Evolutionary conservation across 2,888 invertebrate species (phyloP), one percentile per base, ranked within the genome.

Genomic region (Seira sanloemensis): DNA sequence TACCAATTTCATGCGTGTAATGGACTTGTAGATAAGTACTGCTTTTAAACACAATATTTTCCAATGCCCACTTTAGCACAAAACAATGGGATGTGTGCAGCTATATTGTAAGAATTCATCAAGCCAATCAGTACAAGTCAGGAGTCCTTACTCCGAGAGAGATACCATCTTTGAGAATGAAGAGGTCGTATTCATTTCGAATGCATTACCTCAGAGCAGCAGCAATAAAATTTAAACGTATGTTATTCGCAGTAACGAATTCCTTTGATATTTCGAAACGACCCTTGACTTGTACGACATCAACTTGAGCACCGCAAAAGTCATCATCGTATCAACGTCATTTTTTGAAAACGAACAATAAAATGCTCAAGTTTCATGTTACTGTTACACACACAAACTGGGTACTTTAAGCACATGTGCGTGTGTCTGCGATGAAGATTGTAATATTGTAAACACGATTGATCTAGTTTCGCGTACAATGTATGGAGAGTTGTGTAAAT

Each of bases 401-500:
- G n/a, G n/a, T n/a, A n/a, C n/a, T n/a, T 37, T 12, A 12, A 37
- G 37, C 37, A 37, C 37, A 37, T 37, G 37, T 37, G 37, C 37
- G 37, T 37, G 37, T 12, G 37, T 12, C 37, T 37, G 37, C 4
- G 37, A 7, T 37, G 62, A 27, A 62, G 50, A 25, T 54, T 69
- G n/a, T 37, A 71, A 74, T n/a, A 62, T 27, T 27, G 65, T 27
- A 74, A 74, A 74, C 74, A 62, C 37, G 74, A 74, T 26, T 74
- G 74, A 26, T 62, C 74, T 74, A 74, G 62, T 74, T 74, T 74
- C 74, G 19, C 37, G 12, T 37, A 37, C 37, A 37, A 7, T 37
- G 37, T 37, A n/a, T 5, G 68, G 7, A 27, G 25, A 7, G 37
- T 37, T 37, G 37, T 37, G 37, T 37, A 37, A 37, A 37, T 37